Conservation (phyloP, 2,113 vertebrate genomes). For the Gnathonemus echidnorhynchus region DNA sequence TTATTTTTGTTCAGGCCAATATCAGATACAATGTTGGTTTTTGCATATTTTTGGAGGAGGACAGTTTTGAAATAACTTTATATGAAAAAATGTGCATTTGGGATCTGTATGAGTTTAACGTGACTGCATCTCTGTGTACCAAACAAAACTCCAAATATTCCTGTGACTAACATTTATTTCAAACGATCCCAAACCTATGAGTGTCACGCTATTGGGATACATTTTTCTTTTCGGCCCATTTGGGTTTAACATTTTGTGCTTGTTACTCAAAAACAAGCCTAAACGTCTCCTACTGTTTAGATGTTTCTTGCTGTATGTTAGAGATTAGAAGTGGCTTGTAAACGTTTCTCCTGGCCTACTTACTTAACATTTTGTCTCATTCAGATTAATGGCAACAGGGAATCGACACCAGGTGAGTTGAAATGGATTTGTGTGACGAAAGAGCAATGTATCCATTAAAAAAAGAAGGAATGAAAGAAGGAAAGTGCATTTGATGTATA, state of each 20-base stretch:
- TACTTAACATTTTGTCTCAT: slow-evolving; percentile 5
- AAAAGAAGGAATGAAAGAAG: background rate
- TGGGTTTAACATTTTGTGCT: background rate
- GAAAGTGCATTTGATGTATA: background rate
- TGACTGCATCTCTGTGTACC: background rate
- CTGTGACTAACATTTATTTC: background rate
- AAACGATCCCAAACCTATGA: background rate
- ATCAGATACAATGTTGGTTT: background rate
- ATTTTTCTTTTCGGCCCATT: background rate
- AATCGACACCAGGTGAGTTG: slow-evolving; percentile 33
- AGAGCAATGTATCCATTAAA: background rate
- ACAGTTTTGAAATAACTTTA: slow-evolving; percentile 7
- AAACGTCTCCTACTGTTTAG: background rate
- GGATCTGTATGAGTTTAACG: background rate
- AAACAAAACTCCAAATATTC: background rate
- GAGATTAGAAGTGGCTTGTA: background rate
- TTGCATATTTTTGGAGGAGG: slow-evolving; percentile 6
- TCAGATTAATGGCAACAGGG: slow-evolving; percentile 28
- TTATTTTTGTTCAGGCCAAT: background rate
- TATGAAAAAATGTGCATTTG: background rate
- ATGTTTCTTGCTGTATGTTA: background rate
- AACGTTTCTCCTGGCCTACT: background rate
- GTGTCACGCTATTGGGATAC: background rate
- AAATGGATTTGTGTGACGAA: background rate
- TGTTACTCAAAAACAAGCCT: background rate